Evolutionary conservation across 2,888 invertebrate species (phyloP), one percentile per base, ranked within the genome.

Genomic region (Minunthozetes semirufus): DNA sequence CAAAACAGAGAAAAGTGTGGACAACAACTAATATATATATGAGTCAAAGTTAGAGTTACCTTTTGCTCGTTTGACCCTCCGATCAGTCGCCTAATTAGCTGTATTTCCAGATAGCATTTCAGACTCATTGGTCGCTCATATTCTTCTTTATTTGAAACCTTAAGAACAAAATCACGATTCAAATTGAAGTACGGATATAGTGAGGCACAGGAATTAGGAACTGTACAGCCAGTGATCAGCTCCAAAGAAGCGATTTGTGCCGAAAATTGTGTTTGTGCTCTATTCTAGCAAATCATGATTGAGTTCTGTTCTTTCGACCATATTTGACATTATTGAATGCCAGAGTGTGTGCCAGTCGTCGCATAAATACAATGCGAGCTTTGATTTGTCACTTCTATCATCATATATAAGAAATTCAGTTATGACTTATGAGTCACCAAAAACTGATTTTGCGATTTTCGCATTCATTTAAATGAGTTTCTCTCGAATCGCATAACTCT

Each of bases 261-360:
- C 63, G 11, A 29, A 61, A 38, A 38, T 63, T 63, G 63, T 63
- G 63, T 63, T 63, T 63, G 1, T 29, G 63, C 33, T 63, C 33
- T 29, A 29, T 63, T 63, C 4, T 38, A 63, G 33, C 33, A 38
- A 59, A 63, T 38, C n/a, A 29, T 63, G 33, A 63, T 63, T 63
- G 33, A 63, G 33, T 59, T 59, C 33, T 63, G 63, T 38, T 15
- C 63, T 63, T 38, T 63, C 63, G 27, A 63, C 63, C 63, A 63
- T 63, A 63, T 38, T 38, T n/a, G 15, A 29, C 63, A 63, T 63
- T 63, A 63, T 63, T 63, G 63, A 63, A 63, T 63, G 63, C 63
- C n/a, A 63, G 59, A 27, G 59, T 59, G 22, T 42, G 42, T 42
- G 42, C 42, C 42, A 38, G 63, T 33, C n/a, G 63, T 63, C 27